Evolutionary conservation across 2,888 invertebrate genomes (phyloP).

Genomic region (Cancer borealis): DNA sequence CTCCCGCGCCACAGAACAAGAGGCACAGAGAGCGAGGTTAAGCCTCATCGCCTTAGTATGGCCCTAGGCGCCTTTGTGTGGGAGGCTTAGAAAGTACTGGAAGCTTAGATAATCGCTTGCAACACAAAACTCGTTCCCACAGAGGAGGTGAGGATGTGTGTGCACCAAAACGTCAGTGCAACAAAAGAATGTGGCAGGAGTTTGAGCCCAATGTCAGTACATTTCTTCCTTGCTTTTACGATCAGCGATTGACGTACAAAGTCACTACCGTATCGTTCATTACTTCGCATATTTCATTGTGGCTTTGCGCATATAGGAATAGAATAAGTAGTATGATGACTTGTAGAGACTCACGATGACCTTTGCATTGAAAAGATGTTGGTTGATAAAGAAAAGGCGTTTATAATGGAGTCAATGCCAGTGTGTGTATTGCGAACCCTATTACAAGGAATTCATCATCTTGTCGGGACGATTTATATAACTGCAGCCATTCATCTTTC

Average conservation of each 20-base stretch:
- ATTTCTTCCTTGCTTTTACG: background rate
- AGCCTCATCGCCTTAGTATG: background rate
- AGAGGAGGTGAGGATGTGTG: background rate
- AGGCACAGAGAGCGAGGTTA: background rate
- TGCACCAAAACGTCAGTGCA: background rate
- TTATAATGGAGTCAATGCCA: background rate
- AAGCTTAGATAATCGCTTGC: background rate
- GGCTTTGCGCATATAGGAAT: background rate
- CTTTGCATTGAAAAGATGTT: background rate
- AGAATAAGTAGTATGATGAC: background rate
- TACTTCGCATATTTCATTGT: background rate
- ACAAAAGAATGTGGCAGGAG: background rate
- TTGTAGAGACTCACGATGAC: background rate
- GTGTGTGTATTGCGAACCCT: background rate
- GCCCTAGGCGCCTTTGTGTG: background rate
- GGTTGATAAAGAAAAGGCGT: background rate
- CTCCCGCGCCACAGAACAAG: background rate
- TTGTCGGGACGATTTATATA: slow-evolving; percentile 30
- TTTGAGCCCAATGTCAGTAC: background rate
- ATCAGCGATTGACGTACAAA: background rate
- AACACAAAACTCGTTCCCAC: slow-evolving; percentile 25
- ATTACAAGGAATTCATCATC: background rate
- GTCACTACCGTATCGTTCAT: background rate
- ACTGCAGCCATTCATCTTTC: background rate
- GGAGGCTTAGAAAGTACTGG: background rate